These are phyloP conservation scores for Tragelaphus imberbis DNA, from an alignment of 2,113 vertebrate species.

Conservation along the genomic window DNA sequence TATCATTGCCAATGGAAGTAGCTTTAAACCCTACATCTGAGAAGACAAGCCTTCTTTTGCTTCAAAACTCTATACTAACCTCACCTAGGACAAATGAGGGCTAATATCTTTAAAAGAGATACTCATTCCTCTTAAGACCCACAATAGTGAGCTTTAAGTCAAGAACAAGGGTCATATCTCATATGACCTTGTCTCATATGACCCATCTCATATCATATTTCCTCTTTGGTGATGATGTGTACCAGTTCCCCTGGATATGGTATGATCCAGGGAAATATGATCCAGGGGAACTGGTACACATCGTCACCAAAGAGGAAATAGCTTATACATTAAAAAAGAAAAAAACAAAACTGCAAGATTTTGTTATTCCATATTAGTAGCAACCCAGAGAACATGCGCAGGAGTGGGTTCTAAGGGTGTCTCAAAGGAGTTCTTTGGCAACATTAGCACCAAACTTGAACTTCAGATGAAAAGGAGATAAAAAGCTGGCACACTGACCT, in stretches of 20 bases:
- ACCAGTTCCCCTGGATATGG: too few relatives aligned
- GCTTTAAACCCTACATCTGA: neutral
- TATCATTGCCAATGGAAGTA: neutral
- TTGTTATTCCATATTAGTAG: neutral
- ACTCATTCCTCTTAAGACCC: neutral
- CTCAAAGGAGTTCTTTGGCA: neutral
- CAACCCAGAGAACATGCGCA: neutral
- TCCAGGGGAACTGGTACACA: neutral
- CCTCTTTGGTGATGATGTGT: too few relatives aligned
- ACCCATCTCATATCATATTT: too few relatives aligned
- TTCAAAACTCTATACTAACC: neutral
- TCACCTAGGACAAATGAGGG: neutral
- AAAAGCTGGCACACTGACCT: constrained; percentile 76
- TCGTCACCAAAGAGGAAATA: neutral
- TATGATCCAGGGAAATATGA: neutral
- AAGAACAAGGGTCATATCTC: neutral
- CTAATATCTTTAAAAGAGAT: neutral
- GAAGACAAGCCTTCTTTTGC: neutral
- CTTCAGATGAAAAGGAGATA: neutral
- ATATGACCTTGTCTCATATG: neutral
- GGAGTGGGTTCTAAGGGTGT: neutral
- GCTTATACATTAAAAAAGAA: neutral
- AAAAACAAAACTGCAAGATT: neutral
- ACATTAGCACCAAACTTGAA: neutral
- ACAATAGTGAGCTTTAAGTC: neutral